Evolutionary conservation across 2,888 invertebrate species (phyloP).

Genomic region (Ennomos fuscantarius): DNA sequence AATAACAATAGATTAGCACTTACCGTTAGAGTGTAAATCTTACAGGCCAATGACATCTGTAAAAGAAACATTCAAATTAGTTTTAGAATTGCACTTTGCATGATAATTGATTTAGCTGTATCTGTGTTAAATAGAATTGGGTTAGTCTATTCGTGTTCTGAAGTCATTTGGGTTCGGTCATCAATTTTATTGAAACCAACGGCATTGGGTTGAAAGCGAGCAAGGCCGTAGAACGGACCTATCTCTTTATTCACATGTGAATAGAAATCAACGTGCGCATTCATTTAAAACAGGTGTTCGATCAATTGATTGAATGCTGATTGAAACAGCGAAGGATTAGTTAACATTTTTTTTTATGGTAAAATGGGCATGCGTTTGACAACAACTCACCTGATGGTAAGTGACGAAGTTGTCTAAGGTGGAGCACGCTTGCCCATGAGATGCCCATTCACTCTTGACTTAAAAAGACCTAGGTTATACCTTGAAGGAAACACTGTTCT

Average conservation of each 20-base stretch:
- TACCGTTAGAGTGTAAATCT: slow-evolving; percentile 43
- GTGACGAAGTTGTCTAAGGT: no score
- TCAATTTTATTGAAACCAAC: slow-evolving; percentile 39
- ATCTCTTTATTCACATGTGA: slow-evolving; percentile 18
- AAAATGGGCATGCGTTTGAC: no score
- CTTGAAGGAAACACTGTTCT: no score
- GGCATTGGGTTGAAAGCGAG: slow-evolving; percentile 47
- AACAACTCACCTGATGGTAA: no score
- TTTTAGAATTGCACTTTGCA: slow-evolving; percentile 27
- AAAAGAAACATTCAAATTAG: slow-evolving; percentile 41
- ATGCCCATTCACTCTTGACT: no score
- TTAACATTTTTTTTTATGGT: no score
- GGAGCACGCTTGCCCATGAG: no score
- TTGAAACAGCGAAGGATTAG: slow-evolving; percentile 27
- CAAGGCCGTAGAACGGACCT: slow-evolving; percentile 40
- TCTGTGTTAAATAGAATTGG: slow-evolving; percentile 35
- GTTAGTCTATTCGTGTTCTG: slow-evolving; percentile 36
- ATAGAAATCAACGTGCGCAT: slow-evolving; percentile 30
- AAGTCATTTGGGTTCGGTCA: slow-evolving; percentile 42
- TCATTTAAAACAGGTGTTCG: slow-evolving; percentile 33
- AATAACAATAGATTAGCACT: slow-evolving; percentile 29
- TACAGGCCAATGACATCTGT: slow-evolving; percentile 44
- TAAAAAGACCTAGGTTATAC: no score
- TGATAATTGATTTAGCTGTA: slow-evolving; percentile 28
- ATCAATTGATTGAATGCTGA: slow-evolving; percentile 30